Conservation (phyloP, 1,140 invertebrate species). For the Pseudomyrmex cubaensis region DNA sequence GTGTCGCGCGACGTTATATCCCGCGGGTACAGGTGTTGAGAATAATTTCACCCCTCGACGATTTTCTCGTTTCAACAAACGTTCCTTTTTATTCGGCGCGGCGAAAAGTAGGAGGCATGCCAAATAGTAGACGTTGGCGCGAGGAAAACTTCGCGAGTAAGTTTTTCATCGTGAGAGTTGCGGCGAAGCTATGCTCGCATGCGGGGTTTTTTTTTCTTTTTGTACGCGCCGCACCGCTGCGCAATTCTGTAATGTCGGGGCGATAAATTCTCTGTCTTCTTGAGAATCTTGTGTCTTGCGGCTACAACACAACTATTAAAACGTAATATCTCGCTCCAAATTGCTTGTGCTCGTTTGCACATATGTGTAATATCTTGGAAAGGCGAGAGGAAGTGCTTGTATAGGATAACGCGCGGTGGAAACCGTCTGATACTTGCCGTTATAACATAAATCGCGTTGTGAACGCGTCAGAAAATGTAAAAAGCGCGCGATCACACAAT, state of each 20-base stretch:
- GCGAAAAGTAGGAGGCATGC: slow-evolving; percentile 7
- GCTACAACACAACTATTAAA: slow-evolving; percentile 15
- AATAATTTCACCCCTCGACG: slow-evolving; percentile 67
- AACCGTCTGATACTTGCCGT: background rate
- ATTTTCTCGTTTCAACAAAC: slow-evolving; percentile 29
- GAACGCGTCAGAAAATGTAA: background rate
- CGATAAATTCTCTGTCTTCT: background rate
- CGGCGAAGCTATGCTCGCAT: too few relatives aligned
- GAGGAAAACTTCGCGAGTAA: background rate
- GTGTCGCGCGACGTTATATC: background rate
- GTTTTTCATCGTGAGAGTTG: too few relatives aligned
- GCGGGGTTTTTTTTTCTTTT: background rate
- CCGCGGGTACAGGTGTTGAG: slow-evolving; percentile 48
- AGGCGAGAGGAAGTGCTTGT: too few relatives aligned
- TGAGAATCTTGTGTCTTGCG: slow-evolving; percentile 1
- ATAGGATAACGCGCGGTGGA: too few relatives aligned
- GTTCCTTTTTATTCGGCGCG: slow-evolving; percentile 29
- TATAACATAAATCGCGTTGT: background rate
- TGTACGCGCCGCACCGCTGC: background rate
- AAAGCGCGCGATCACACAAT: slow-evolving; percentile 20
- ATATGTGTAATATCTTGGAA: too few relatives aligned
- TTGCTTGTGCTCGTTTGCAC: too few relatives aligned
- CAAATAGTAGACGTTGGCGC: slow-evolving; percentile 5
- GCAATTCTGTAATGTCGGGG: slow-evolving; percentile 13
- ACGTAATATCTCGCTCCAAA: background rate